Base-by-base conservation (phyloP, 1,140 invertebrate species). In the Plutomurus gul region DNA sequence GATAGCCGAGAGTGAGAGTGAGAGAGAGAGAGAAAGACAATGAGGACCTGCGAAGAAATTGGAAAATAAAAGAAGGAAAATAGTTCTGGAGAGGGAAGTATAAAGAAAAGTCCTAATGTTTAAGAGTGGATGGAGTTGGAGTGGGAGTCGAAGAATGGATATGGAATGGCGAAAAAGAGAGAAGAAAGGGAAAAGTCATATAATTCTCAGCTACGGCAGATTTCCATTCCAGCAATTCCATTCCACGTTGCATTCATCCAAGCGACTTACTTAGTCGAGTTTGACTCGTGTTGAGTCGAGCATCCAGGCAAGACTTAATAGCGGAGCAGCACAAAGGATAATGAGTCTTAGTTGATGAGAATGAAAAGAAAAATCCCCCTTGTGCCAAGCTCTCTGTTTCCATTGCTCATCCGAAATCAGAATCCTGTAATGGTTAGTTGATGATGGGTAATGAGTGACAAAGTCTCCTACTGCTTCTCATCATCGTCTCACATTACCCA, bases 401-500 rank as follows among this genome's bases (percentile, higher is more conserved):
- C 36, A 77, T 47, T 74, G 39, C 72, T 78, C 56, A 78, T 74
- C 49, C 77, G 33, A 78, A 79, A 79, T 79, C 78, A 79, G 73
- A 79, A 60, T 71, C 70, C 37, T 49, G 60, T 79, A 60, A 75
- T 75, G 43, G 51, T 25, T 65, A 79, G 40, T 79, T 79, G 78
- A 79, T 79, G 78, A 79, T 76, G 72, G 39, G 51, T 79, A 79
- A 79, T 79, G 74, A 75, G 78, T 75, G 78, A 79, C 78, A 79
- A 75, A 76, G 40, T 74, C 72, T 47, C 46, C 60, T 73, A 49
- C 77, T 65, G 18, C 39, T 70, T 72, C 33, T 27, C 71, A 16
- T 72, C 36, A 60, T 56, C 65, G 46, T 73, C 65, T 78, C 70
- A 51, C 25, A 46, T 72, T 72, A 39, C 70, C 60, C 47, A 47